These are phyloP conservation scores for Corapipo altera DNA, from an alignment of 2,113 vertebrate genomes.

Conservation along the genomic window DNA sequence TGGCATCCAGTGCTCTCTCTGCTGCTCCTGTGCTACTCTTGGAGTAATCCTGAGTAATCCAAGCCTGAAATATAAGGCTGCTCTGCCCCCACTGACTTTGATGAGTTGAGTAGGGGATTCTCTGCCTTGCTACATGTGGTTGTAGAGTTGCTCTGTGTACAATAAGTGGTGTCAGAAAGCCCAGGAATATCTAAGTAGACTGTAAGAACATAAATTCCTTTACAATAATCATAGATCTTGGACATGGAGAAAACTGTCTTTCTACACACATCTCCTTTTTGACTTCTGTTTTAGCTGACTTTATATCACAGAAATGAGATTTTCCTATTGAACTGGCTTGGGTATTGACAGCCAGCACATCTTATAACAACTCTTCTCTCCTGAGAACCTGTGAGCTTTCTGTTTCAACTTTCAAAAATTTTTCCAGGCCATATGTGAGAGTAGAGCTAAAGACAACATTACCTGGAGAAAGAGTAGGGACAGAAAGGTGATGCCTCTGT, in stretches of 20 bases:
- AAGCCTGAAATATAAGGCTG: not conserved
- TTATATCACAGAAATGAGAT: not conserved
- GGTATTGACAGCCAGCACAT: not conserved
- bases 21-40: not conserved
- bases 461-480: not conserved
- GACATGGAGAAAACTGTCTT: not conserved
- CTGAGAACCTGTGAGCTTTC: not conserved
- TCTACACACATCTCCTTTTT: not conserved
- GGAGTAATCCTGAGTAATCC: too few species aligned
- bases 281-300: not conserved
- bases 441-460: not conserved
- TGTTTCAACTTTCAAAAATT: not conserved
- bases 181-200: not conserved
- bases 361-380: not conserved
- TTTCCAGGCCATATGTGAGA: not conserved
- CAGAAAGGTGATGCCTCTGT: not conserved
- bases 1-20: not conserved
- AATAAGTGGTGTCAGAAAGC: not conserved
- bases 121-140: not conserved
- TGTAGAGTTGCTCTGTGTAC: not conserved
- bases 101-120: not conserved
- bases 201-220: not conserved
- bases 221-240: not conserved
- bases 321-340: not conserved
- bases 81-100: not conserved